These are phyloP conservation scores for Pseudoips prasinana DNA, from an alignment of 2,888 invertebrate species.

Conservation along the genomic window DNA sequence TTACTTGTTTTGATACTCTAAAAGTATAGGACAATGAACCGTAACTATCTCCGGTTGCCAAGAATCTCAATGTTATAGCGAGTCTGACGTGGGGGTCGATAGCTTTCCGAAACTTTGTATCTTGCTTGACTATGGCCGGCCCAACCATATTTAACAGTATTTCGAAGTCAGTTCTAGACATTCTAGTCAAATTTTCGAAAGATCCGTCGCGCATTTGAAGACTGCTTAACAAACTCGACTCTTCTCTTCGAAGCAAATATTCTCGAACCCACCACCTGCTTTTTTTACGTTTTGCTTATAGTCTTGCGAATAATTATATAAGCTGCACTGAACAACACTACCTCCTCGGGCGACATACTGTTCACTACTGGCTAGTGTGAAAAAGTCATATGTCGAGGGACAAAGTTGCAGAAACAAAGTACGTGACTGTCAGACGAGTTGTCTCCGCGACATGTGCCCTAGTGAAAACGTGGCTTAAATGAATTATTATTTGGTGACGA, in stretches of 20 bases:
- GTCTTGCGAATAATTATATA: constrained; percentile 12
- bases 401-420: constrained; percentile 4
- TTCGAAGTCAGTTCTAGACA: constrained; percentile 27
- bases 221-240: constrained; percentile 14
- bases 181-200: constrained; percentile 6
- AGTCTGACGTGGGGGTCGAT: constrained; percentile 21
- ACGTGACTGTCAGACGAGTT: constrained; percentile 3
- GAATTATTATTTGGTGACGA: no score
- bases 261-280: constrained; percentile 16
- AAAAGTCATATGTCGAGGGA: constrained; percentile 8
- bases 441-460: constrained; percentile 5
- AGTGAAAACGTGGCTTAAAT: constrained; percentile 6
- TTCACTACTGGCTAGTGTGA: constrained; percentile 6
- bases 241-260: constrained; percentile 17
- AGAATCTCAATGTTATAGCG: constrained; percentile 29
- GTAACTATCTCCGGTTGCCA: constrained; percentile 32
- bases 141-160: constrained; percentile 19
- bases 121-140: constrained; percentile 22
- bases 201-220: constrained; percentile 19
- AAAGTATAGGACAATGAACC: constrained; percentile 3
- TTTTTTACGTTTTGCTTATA: constrained; percentile 18
- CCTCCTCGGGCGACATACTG: constrained; percentile 4
- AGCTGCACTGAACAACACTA: background rate
- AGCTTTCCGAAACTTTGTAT: constrained; percentile 21
- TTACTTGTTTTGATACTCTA: constrained; percentile 22